Conservation (phyloP, 2,888 invertebrate genomes). For the Drosophila subquinaria region DNA sequence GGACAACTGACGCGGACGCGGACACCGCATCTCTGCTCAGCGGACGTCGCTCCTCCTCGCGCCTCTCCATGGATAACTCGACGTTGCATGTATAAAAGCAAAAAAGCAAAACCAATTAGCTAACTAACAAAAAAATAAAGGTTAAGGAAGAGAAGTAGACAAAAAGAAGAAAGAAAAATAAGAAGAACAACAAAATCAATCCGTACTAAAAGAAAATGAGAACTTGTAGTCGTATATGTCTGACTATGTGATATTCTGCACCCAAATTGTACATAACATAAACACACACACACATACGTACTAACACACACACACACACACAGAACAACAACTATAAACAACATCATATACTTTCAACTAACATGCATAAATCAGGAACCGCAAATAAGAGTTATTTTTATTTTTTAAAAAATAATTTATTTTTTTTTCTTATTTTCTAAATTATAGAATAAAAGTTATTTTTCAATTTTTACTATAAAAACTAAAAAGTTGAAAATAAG, state of each 20-base stretch:
- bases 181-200: constrained; percentile 19
- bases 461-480: too few species aligned
- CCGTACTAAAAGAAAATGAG: constrained; percentile 37
- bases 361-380: constrained; percentile 37
- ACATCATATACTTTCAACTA: constrained; percentile 28
- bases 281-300: constrained; percentile 21
- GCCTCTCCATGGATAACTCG: constrained; percentile 57
- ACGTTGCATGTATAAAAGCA: constrained; percentile 65
- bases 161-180: constrained; percentile 4
- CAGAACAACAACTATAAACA: constrained; percentile 9
- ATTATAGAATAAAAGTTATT: too few species aligned
- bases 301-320: constrained; percentile 27
- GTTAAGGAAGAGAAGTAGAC: constrained; percentile 1
- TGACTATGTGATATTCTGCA: constrained; percentile 79
- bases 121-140: not conserved
- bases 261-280: constrained; percentile 68
- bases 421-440: too few species aligned
- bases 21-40: constrained; percentile 69
- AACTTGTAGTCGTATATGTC: constrained; percentile 77
- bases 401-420: too few species aligned
- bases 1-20: constrained; percentile 51
- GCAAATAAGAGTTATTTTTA: too few species aligned
- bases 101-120: not conserved
- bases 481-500: too few species aligned
- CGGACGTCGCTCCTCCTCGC: constrained; percentile 53